Conservation (phyloP, 2,113 vertebrate species). For the Aspidoscelis tigris region DNA sequence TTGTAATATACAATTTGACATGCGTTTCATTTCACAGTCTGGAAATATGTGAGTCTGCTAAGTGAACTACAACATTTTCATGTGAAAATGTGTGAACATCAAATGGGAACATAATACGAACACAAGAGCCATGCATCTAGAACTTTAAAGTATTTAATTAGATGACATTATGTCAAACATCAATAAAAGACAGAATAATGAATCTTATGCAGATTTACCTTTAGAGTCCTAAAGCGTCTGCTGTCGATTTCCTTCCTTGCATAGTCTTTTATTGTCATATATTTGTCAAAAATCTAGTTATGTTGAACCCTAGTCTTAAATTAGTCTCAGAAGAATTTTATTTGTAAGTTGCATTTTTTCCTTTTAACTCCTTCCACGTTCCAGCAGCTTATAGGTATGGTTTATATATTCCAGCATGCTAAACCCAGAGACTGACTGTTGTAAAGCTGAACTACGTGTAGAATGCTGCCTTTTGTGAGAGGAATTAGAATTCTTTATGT, state of each 20-base stretch:
- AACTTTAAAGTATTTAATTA: conserved; percentile 34
- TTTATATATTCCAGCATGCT: background rate
- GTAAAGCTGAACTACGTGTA: background rate
- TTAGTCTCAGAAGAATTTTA: background rate
- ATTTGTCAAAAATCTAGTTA: background rate
- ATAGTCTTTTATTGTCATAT: background rate
- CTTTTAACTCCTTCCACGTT: background rate
- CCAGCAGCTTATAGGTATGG: background rate
- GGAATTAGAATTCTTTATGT: background rate
- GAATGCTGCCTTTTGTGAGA: background rate
- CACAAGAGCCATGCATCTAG: conserved; percentile 34
- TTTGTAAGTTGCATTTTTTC: background rate
- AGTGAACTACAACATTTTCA: background rate
- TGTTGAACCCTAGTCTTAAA: background rate
- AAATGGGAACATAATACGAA: background rate
- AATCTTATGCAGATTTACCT: background rate
- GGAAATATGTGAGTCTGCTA: conserved; percentile 44
- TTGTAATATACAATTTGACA: background rate
- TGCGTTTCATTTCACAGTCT: conserved; percentile 47
- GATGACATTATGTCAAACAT: background rate
- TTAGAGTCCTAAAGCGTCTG: background rate
- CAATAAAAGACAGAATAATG: background rate
- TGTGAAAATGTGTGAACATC: background rate
- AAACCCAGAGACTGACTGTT: background rate
- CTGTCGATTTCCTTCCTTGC: background rate